phyloP scores from a whole-genome alignment of 2,797 vertebrate species.

The Poecile montanus region DNA sequence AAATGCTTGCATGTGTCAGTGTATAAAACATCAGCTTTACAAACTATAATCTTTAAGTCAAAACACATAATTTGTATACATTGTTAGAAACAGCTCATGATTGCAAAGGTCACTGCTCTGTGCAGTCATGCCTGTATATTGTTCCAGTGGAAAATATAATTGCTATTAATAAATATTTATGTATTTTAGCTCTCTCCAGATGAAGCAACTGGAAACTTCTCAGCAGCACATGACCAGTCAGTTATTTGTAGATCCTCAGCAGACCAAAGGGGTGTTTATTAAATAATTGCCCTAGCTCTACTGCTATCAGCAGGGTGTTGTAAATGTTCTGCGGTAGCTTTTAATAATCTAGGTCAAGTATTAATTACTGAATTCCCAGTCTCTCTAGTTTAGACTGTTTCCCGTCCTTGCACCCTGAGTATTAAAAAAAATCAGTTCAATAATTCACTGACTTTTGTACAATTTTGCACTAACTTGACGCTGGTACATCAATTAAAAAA shows the following conservation, averaged over 20 bases:
- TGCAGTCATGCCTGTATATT: not conserved
- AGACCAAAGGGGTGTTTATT: not conserved
- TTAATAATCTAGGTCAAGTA: not conserved
- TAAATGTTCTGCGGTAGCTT: not conserved
- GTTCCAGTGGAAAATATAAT: not conserved
- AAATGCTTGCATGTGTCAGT: not conserved
- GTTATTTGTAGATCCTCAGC: not conserved
- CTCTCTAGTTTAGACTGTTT: not conserved
- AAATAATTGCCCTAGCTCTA: not conserved
- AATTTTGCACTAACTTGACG: not conserved
- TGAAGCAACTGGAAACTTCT: not conserved
- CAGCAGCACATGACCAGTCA: not conserved
- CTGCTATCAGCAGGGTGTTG: not conserved
- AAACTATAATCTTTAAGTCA: not conserved
- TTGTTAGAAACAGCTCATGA: not conserved
- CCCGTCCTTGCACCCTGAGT: not conserved
- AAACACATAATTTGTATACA: not conserved
- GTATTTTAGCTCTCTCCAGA: not conserved
- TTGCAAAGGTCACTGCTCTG: not conserved
- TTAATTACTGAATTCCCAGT: not conserved
- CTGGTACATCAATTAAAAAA: not conserved
- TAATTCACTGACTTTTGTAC: not conserved
- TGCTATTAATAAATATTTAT: not conserved
- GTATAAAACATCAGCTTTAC: not conserved
- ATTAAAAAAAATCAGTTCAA: not conserved